Percentiles rank a stretch among this genome's conserved stretches.
These are phyloP conservation scores for Leptopilina syphax DNA, from an alignment of 2,888 invertebrate genomes.

Conservation along the genomic window DNA sequence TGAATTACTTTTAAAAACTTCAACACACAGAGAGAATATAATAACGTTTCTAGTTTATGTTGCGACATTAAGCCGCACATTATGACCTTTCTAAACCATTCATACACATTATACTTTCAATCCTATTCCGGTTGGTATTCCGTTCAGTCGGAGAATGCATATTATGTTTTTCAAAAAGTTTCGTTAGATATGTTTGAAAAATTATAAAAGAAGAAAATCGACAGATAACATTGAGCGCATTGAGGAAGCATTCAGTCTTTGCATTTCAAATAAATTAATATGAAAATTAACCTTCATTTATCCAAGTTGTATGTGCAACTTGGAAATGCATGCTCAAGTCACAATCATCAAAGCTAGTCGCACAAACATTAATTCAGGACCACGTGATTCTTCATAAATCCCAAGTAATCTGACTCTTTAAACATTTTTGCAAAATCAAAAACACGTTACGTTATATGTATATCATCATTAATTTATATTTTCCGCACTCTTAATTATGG, in stretches of 20 bases:
- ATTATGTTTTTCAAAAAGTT: no score
- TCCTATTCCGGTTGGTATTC: background rate
- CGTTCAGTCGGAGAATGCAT: background rate
- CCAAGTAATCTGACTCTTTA: constrained; percentile 9
- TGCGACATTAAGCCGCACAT: background rate
- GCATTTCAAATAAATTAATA: background rate
- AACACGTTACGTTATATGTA: background rate
- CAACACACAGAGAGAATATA: background rate
- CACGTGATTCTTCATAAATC: constrained; percentile 18
- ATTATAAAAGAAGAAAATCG: background rate
- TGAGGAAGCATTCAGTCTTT: background rate
- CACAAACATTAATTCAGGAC: background rate
- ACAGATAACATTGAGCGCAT: background rate
- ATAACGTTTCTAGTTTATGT: constrained; percentile 11
- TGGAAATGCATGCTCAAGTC: background rate
- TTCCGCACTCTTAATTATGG: no score
- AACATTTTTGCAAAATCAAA: constrained; percentile 2
- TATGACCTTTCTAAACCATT: background rate
- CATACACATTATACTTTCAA: background rate
- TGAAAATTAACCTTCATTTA: constrained; percentile 2
- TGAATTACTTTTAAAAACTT: constrained; percentile 4
- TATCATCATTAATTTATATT: background rate
- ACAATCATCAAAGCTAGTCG: no score
- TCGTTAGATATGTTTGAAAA: background rate
- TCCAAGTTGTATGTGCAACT: background rate